These are phyloP conservation scores for Triplophysa dalaica DNA, from an alignment of 2,113 vertebrate genomes.

Conservation along the genomic window DNA sequence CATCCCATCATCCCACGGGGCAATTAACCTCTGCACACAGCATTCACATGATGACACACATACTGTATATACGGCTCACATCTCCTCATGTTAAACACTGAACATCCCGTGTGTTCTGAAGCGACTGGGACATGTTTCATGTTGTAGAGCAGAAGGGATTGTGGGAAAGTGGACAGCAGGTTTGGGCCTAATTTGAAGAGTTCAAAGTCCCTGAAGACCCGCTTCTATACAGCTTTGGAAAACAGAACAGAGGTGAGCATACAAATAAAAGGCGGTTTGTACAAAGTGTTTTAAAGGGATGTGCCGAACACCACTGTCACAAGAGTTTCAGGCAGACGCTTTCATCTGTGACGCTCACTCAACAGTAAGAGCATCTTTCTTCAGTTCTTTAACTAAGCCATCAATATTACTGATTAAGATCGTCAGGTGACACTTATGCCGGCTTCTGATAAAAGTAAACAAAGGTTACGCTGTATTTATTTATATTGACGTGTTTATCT, in stretches of 20 bases:
- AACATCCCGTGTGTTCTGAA: conserved; percentile 17
- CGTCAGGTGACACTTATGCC: too few relatives aligned
- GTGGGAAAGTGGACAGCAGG: conserved; percentile 51
- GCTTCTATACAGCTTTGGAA: conserved; percentile 46
- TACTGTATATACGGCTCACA: neutral
- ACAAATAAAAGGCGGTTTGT: conserved; percentile 20
- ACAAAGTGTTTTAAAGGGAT: conserved; percentile 11
- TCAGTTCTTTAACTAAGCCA: neutral
- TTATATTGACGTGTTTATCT: too few relatives aligned
- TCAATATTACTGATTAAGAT: neutral
- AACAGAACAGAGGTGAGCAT: neutral
- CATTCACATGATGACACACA: conserved; percentile 1
- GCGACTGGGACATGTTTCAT: neutral
- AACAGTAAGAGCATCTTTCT: neutral
- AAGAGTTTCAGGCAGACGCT: conserved; percentile 12
- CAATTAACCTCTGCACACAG: conserved; percentile 35
- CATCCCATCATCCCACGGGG: conserved; percentile 29
- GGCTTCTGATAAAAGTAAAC: too few relatives aligned
- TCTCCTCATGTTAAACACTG: neutral
- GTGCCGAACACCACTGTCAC: conserved; percentile 18
- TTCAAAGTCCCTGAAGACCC: conserved; percentile 53
- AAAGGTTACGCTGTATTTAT: too few relatives aligned
- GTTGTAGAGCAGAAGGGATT: neutral
- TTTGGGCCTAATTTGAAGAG: conserved; percentile 55
- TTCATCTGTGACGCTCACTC: conserved; percentile 3